phyloP scores from a whole-genome alignment of 92 coral and sea anemone genomes.

The Hydrozoanthus gracilis region DNA sequence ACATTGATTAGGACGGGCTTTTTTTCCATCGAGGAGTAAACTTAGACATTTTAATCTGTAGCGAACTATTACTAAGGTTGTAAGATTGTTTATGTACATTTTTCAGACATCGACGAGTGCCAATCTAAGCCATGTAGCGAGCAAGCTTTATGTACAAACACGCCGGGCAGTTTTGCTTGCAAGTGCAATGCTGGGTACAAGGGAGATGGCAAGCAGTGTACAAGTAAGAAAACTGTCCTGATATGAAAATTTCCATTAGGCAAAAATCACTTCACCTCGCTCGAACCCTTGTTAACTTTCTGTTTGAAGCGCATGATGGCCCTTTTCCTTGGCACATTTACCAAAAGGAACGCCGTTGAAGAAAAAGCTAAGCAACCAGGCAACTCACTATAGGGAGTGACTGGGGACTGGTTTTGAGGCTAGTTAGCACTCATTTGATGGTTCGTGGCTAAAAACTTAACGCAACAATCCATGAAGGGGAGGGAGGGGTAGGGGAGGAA shows the following conservation, averaged over 20 bases:
- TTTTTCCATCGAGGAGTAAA: neutral
- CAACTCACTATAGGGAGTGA: too few relatives aligned
- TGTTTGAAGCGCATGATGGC: too few relatives aligned
- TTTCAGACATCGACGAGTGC: constrained; percentile 30
- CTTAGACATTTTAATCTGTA: neutral
- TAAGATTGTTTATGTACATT: neutral
- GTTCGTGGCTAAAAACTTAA: too few relatives aligned
- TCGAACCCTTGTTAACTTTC: neutral
- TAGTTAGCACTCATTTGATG: too few relatives aligned
- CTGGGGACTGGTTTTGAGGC: too few relatives aligned
- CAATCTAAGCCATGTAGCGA: constrained; percentile 52
- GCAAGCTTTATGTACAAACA: constrained; percentile 68
- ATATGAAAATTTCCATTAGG: neutral
- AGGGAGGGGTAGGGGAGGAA: too few relatives aligned
- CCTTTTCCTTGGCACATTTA: too few relatives aligned
- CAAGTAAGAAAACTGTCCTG: constrained; percentile 54
- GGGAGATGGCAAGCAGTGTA: constrained; percentile 66
- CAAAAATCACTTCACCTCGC: neutral
- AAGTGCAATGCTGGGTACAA: constrained; percentile 67
- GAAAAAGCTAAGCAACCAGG: too few relatives aligned
- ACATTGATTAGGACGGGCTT: too few relatives aligned
- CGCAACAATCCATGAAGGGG: too few relatives aligned
- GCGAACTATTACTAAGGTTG: neutral
- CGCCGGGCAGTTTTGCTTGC: constrained; percentile 68
- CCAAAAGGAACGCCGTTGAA: too few relatives aligned